Percentiles rank a stretch among this genome's conserved stretches.
phyloP scores from a whole-genome alignment of 2,797 vertebrate species.

The Euthynnus affinis region DNA sequence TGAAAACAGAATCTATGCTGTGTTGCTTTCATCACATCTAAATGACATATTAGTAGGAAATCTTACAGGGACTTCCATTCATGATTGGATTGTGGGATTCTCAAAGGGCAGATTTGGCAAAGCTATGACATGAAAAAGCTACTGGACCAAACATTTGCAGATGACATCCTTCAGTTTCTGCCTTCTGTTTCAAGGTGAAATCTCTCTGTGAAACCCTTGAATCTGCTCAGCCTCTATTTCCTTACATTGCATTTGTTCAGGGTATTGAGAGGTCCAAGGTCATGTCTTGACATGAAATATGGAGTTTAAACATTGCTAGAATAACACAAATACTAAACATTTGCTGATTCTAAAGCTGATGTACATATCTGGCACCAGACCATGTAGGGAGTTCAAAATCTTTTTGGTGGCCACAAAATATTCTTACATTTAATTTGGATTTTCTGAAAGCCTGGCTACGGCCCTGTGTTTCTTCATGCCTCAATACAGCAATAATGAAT shows the following conservation, averaged over 20 bases:
- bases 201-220: constrained; percentile 1
- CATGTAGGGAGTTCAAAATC: too few relatives aligned
- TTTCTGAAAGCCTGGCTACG: not conserved
- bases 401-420: not conserved
- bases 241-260: not conserved
- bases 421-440: not conserved
- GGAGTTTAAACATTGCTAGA: not conserved
- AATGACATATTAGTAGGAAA: not conserved
- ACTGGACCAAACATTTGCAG: constrained; percentile 14
- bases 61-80: not conserved
- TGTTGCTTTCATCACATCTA: not conserved
- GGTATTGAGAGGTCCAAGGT: not conserved
- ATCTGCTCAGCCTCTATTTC: not conserved
- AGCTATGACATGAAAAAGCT: constrained; percentile 29
- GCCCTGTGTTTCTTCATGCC: not conserved
- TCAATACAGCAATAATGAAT: not conserved
- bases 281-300: not conserved
- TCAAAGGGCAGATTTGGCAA: constrained; percentile 14
- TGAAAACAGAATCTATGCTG: not conserved
- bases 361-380: too few relatives aligned
- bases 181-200: not conserved
- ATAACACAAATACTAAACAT: too few relatives aligned
- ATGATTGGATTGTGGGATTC: not conserved
- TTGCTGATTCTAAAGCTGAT: not conserved
- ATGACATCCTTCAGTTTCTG: constrained; percentile 7